Percentiles rank a stretch among this genome's conserved stretches.
phyloP scores from a whole-genome alignment of 2,888 invertebrate species.

The Tenthredo distinguenda region DNA sequence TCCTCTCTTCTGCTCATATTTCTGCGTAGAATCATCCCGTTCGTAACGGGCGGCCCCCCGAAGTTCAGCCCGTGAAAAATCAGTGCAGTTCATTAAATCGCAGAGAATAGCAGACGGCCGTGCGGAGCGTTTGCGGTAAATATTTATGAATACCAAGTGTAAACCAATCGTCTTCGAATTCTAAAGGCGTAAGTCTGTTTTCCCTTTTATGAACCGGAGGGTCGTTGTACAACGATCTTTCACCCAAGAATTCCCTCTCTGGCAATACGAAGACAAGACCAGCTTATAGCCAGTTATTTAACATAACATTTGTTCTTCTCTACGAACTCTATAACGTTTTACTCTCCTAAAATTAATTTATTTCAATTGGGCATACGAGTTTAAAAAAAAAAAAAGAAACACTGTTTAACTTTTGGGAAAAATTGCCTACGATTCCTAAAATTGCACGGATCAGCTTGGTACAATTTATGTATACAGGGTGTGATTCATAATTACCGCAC shows the following conservation, averaged over 20 bases:
- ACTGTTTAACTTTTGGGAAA: background rate
- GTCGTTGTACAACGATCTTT: constrained; percentile 18
- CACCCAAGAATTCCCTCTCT: background rate
- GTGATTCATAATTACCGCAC: too few relatives aligned
- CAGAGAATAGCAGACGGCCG: constrained; percentile 67
- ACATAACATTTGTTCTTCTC: constrained; percentile 3
- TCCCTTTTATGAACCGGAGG: constrained; percentile 55
- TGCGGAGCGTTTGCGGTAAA: constrained; percentile 68
- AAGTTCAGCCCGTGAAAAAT: constrained; percentile 69
- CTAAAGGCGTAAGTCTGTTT: constrained; percentile 15
- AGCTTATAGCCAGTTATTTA: background rate
- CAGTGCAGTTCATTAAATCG: constrained; percentile 75
- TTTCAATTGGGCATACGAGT: background rate
- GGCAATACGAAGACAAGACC: background rate
- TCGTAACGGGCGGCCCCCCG: background rate
- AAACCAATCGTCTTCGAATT: constrained; percentile 32
- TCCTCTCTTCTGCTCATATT: background rate
- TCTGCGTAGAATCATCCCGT: constrained; percentile 12
- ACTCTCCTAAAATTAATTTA: background rate
- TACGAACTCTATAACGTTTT: background rate
- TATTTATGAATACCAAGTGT: constrained; percentile 72
- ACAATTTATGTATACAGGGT: background rate
- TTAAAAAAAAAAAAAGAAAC: background rate
- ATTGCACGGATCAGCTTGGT: background rate
- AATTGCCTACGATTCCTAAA: background rate